These are phyloP conservation scores for Istiophorus platypterus DNA, from an alignment of 2,113 vertebrate genomes.

Conservation along the genomic window DNA sequence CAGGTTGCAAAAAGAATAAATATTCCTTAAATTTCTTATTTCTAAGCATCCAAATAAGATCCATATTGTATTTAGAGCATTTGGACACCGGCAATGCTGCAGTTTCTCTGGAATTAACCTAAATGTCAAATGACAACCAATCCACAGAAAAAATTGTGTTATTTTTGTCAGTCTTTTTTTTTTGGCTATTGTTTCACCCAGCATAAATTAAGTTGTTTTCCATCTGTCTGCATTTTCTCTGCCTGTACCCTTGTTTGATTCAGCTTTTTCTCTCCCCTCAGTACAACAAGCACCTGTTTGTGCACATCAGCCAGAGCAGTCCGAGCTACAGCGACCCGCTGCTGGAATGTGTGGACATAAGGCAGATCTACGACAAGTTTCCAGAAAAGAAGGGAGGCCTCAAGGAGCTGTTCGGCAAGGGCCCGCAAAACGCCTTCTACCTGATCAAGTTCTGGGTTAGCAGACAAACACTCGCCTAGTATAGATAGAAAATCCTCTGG, in stretches of 20 bases:
- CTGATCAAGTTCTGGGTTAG: slow-evolving; percentile 99
- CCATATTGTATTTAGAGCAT: background rate
- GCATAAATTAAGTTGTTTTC: background rate
- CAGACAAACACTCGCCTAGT: slow-evolving; percentile 15
- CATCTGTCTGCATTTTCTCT: background rate
- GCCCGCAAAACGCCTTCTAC: slow-evolving; percentile 97
- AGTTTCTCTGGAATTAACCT: background rate
- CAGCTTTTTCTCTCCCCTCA: slow-evolving; percentile 59
- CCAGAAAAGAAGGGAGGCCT: slow-evolving; percentile 99
- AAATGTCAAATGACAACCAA: background rate
- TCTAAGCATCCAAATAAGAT: too few relatives aligned
- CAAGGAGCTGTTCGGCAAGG: slow-evolving; percentile 96
- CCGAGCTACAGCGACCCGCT: slow-evolving; percentile 95
- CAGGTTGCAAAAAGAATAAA: too few relatives aligned
- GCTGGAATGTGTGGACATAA: slow-evolving; percentile 97
- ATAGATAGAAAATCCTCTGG: too few relatives aligned
- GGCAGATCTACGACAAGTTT: slow-evolving; percentile 99
- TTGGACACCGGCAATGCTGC: too few relatives aligned
- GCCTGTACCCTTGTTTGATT: background rate
- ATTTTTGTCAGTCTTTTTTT: background rate
- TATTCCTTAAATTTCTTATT: background rate
- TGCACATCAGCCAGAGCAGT: slow-evolving; percentile 95
- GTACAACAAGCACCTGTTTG: slow-evolving; percentile 99
- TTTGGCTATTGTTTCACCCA: background rate
- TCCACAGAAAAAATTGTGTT: background rate